These are phyloP conservation scores for Axis porcinus DNA, from an alignment of 2,113 vertebrate species.

Conservation along the genomic window DNA sequence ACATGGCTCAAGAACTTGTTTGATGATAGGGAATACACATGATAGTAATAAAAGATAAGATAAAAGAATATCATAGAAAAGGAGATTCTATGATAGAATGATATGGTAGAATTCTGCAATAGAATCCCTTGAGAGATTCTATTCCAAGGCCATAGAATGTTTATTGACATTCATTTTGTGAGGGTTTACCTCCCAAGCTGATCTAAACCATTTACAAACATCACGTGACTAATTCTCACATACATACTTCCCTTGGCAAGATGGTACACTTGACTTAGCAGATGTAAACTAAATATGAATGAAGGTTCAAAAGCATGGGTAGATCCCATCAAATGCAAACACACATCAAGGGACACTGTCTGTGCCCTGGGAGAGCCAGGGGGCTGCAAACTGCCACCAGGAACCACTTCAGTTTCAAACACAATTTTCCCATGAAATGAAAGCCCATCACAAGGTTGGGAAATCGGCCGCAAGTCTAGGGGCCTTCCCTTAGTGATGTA, in stretches of 20 bases:
- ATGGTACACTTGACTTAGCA: background rate
- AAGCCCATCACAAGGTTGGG: background rate
- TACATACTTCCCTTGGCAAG: background rate
- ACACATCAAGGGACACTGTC: rapidly evolving
- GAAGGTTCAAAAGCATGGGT: background rate
- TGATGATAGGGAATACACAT: too few species aligned
- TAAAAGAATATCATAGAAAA: background rate
- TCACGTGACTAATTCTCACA: background rate
- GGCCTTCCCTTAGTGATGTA: background rate
- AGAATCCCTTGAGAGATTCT: background rate
- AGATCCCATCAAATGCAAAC: background rate
- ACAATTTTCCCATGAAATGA: background rate
- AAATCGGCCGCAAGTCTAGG: background rate
- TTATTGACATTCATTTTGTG: background rate
- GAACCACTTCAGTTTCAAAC: background rate
- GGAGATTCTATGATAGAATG: background rate
- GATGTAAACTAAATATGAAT: background rate
- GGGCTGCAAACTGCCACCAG: background rate
- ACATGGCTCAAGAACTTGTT: background rate
- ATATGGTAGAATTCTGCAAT: background rate
- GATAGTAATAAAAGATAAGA: background rate
- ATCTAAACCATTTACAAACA: background rate
- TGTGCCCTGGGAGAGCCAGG: background rate
- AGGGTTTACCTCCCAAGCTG: background rate
- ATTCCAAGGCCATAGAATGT: background rate